These are phyloP conservation scores for Andrena marginata DNA, from an alignment of 2,888 invertebrate species.

Conservation along the genomic window DNA sequence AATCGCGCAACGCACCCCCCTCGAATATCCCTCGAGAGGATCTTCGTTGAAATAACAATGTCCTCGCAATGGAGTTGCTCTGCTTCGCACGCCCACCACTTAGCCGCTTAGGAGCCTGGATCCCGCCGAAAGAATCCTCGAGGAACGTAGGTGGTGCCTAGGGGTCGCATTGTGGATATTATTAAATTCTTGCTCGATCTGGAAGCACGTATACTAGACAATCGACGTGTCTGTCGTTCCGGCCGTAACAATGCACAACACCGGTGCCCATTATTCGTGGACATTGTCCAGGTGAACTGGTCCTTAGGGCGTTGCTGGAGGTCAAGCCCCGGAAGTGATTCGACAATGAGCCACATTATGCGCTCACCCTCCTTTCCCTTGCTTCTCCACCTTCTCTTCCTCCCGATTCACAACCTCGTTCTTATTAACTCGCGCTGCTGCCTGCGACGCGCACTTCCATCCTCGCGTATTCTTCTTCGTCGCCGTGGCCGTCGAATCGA, in stretches of 20 bases:
- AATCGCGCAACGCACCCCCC: constrained; percentile 30
- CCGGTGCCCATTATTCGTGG: constrained; percentile 72
- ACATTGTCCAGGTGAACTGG: constrained; percentile 77
- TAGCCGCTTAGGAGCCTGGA: neutral
- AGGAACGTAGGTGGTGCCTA: constrained; percentile 46
- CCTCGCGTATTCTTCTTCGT: neutral
- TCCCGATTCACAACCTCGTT: constrained; percentile 31
- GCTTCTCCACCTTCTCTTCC: constrained; percentile 42
- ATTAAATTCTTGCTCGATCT: constrained; percentile 62
- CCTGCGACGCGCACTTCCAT: constrained; percentile 28
- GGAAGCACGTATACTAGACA: constrained; percentile 65
- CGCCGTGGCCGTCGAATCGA: neutral
- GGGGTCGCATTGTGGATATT: constrained; percentile 56
- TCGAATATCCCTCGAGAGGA: constrained; percentile 29
- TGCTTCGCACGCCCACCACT: constrained; percentile 51
- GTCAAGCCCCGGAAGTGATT: constrained; percentile 81
- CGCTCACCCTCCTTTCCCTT: constrained; percentile 33
- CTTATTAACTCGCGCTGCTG: constrained; percentile 57
- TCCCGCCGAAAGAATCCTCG: constrained; percentile 19
- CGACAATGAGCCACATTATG: constrained; percentile 78
- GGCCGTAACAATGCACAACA: constrained; percentile 60
- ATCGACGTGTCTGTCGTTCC: constrained; percentile 61
- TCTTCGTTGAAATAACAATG: constrained; percentile 46
- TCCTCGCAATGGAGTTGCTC: neutral
- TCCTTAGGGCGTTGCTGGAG: constrained; percentile 75